Evolutionary conservation across 2,888 invertebrate species (phyloP).

Genomic region (Julus scandinavius): DNA sequence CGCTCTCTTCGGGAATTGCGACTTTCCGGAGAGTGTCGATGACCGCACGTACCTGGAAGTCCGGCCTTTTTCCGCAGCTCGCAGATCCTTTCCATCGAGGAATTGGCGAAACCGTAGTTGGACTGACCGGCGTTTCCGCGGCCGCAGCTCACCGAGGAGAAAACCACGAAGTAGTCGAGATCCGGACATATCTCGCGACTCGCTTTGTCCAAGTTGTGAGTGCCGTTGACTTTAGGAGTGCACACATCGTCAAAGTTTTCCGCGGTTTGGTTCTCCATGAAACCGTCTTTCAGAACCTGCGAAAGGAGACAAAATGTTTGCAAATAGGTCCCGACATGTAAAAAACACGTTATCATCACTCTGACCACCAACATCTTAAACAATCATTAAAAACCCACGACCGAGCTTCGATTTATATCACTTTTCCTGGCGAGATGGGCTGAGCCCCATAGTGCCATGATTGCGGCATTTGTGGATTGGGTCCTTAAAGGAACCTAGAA

Average conservation of each 20-base stretch:
- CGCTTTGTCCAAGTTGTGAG: constrained; percentile 81
- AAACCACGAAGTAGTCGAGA: constrained; percentile 90
- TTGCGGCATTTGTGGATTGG: too few relatives aligned
- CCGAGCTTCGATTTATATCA: too few relatives aligned
- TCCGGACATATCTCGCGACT: constrained; percentile 82
- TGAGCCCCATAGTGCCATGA: too few relatives aligned
- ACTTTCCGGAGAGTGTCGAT: not conserved
- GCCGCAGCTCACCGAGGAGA: constrained; percentile 97
- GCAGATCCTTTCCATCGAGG: constrained; percentile 95
- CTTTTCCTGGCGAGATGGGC: too few relatives aligned
- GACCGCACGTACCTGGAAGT: constrained; percentile 74
- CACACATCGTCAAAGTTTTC: constrained; percentile 84
- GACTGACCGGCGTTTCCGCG: constrained; percentile 96
- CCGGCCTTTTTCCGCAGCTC: constrained; percentile 85
- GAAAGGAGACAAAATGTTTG: too few relatives aligned
- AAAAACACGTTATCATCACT: too few relatives aligned
- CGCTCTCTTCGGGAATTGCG: not conserved
- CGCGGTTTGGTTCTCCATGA: constrained; percentile 85
- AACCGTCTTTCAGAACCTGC: constrained; percentile 81
- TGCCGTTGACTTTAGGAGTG: constrained; percentile 86
- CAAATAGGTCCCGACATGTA: too few relatives aligned
- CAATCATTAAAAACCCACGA: too few relatives aligned
- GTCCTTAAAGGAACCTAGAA: too few relatives aligned
- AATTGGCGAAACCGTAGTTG: constrained; percentile 97
- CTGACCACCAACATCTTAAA: too few relatives aligned